These are phyloP conservation scores for Musca domestica DNA, from an alignment of 1,140 invertebrate genomes.

Conservation along the genomic window DNA sequence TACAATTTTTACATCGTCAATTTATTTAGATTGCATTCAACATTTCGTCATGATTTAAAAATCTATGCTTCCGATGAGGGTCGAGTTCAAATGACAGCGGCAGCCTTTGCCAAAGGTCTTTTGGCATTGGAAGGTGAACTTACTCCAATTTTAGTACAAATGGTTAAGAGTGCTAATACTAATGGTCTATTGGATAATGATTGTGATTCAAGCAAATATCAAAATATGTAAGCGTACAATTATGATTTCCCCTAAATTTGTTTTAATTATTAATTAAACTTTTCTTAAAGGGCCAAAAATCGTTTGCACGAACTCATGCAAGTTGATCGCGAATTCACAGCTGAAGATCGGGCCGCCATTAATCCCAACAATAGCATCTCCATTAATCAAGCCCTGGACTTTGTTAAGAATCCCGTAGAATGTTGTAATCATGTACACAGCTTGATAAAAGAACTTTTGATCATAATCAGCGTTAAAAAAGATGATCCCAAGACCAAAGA, in stretches of 20 bases:
- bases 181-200: slow-evolving; percentile 98
- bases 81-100: slow-evolving; percentile 98
- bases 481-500: slow-evolving; percentile 88
- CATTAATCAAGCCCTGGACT: slow-evolving; percentile 85
- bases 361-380: slow-evolving; percentile 88
- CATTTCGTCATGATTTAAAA: slow-evolving; percentile 98
- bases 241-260: neutral
- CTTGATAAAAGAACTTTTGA: slow-evolving; percentile 82
- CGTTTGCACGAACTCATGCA: slow-evolving; percentile 91
- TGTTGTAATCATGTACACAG: slow-evolving; percentile 88
- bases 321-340: slow-evolving; percentile 83
- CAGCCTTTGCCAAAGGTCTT: slow-evolving; percentile 97
- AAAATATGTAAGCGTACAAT: slow-evolving; percentile 76
- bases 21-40: slow-evolving; percentile 84
- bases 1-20: neutral
- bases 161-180: slow-evolving; percentile 99
- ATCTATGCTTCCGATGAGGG: slow-evolving; percentile 99
- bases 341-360: slow-evolving; percentile 79
- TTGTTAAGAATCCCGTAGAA: slow-evolving; percentile 93
- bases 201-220: slow-evolving; percentile 93
- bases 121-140: slow-evolving; percentile 96
- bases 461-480: slow-evolving; percentile 80
- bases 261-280: neutral
- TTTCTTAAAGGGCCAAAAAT: slow-evolving; percentile 80
- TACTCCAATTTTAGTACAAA: slow-evolving; percentile 98